These are phyloP conservation scores for Danio kyathit DNA, from an alignment of 2,797 vertebrate genomes.

Conservation along the genomic window DNA sequence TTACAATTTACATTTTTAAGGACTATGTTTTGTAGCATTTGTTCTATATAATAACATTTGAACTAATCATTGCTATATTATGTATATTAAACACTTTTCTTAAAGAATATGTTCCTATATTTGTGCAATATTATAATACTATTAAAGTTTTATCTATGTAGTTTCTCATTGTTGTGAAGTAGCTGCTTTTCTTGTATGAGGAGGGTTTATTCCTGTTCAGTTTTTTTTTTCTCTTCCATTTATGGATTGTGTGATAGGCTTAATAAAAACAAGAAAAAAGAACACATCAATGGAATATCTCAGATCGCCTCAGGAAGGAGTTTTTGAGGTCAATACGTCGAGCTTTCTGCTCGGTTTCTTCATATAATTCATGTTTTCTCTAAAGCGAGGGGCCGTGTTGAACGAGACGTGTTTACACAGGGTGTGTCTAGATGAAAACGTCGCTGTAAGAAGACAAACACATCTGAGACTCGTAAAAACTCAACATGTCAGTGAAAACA, in stretches of 20 bases:
- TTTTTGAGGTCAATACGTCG: constrained; percentile 2
- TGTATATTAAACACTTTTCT: neutral
- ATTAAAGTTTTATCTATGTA: neutral
- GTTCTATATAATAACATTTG: neutral
- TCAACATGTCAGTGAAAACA: constrained; percentile 29
- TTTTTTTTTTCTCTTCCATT: neutral
- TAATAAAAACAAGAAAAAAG: neutral
- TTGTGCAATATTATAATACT: too few species aligned
- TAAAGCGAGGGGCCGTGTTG: neutral
- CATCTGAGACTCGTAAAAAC: constrained; percentile 19
- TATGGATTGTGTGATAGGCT: constrained; percentile 7
- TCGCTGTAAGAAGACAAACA: neutral
- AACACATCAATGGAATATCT: constrained; percentile 14
- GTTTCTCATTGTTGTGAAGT: neutral
- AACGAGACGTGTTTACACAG: constrained; percentile 19
- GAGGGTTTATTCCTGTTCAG: neutral
- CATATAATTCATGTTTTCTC: constrained; percentile 16
- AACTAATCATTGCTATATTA: neutral
- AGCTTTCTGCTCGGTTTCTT: constrained; percentile 7
- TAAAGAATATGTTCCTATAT: too few species aligned
- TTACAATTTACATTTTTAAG: too few species aligned
- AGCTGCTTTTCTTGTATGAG: too few species aligned
- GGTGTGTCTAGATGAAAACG: constrained; percentile 21
- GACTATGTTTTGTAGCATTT: too few species aligned
- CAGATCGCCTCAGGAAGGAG: neutral